Percentiles rank a stretch among this genome's conserved stretches.
Evolutionary conservation across 2,888 invertebrate genomes (phyloP).

Genomic region (Drosophila atripex): DNA sequence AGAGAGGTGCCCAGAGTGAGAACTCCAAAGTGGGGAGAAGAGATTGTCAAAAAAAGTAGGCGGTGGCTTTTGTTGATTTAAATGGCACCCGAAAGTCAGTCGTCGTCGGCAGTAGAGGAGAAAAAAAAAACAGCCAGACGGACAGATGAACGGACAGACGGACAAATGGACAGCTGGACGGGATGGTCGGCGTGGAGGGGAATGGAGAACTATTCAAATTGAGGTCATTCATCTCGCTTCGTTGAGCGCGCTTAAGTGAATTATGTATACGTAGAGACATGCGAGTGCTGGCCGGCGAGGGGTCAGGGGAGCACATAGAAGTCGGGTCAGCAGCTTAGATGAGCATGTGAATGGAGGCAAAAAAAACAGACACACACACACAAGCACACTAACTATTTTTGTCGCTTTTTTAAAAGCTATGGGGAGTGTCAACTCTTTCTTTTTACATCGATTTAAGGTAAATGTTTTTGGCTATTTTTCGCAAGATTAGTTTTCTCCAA

Average conservation of each 20-base stretch:
- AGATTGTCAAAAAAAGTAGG: conserved; percentile 62
- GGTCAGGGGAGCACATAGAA: conserved; percentile 2
- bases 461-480: neutral
- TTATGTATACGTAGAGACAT: conserved; percentile 60
- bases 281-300: conserved; percentile 8
- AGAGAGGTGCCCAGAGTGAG: conserved; percentile 11
- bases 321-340: conserved; percentile 29
- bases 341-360: conserved; percentile 43
- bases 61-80: conserved; percentile 73
- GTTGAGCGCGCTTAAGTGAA: conserved; percentile 81
- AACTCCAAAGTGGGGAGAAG: conserved; percentile 21
- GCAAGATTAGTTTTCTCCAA: neutral
- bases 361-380: neutral
- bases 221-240: conserved; percentile 81
- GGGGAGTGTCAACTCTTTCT: neutral
- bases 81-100: conserved; percentile 73
- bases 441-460: neutral
- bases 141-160: neutral
- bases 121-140: conserved; percentile 15
- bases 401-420: conserved; percentile 1
- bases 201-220: conserved; percentile 76
- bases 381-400: conserved; percentile 5
- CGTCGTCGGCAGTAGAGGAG: conserved; percentile 6
- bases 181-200: conserved; percentile 21
- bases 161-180: conserved; percentile 6